Base-by-base conservation (phyloP, 2,797 vertebrate species). In the Capromys pilorides region DNA sequence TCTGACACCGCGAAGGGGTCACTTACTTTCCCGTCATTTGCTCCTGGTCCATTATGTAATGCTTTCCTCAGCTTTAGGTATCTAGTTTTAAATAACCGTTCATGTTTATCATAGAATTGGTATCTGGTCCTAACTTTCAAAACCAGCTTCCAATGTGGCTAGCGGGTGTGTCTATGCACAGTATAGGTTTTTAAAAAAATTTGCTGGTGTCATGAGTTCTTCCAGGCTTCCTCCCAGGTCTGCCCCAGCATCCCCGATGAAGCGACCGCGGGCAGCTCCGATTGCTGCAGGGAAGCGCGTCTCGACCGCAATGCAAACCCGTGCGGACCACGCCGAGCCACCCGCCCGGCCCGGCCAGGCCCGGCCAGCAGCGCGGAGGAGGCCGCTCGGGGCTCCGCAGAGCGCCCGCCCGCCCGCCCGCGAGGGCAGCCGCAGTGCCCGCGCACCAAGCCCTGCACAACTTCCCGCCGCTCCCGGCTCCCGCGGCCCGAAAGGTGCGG, bases 11-110 rank as follows among this genome's bases (percentile, higher is more conserved):
- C 62, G 39, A n/a, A n/a, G 31, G 85, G 93, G 95, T 96, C 90
- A 95, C 83, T 95, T 95, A 89, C 90, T 97, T 97, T 96, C 91
- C 12, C 89, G 94, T 92, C 90, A 91, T 88, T 90, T 81, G 94
- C 91, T 91, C 73, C 83, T 39, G 36, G 77, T 95, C 97, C 16
- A 96, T 98, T 98, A 98, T 97, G 97, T 98, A 98, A 98, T 95
- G 93, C 80, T 93, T 94, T 90, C 49, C 59, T 92, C 73, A 80
- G 92, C 86, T 85, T 88, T 90, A 49, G 92, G 41, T 92, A 95
- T 93, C 79, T 93, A 67, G 97, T 97, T 95, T 95, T 94, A 94
- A 96, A 93, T 96, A 95, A 90, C 95, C 79, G 67, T 88, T 92
- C 89, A 69, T 89, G 86, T 96, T 91, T 88, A 93, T 85, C 86